phyloP scores from a whole-genome alignment of 2,888 invertebrate genomes.

The Aspidapion aeneum region DNA sequence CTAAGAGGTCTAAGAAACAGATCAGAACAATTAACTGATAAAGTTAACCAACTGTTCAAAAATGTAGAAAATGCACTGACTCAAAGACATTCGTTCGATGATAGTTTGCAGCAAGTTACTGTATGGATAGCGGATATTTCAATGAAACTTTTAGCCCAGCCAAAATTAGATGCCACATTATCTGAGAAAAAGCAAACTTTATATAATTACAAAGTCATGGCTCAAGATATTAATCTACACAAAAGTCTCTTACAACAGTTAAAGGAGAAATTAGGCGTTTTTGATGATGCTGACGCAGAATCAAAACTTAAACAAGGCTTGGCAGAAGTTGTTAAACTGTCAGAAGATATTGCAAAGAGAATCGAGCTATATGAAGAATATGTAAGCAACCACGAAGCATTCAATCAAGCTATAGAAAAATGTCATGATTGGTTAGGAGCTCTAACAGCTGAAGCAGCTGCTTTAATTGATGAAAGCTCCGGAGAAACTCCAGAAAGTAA shows the following conservation, averaged over 20 bases:
- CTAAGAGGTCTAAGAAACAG: slow-evolving; percentile 74
- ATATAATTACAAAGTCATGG: slow-evolving; percentile 73
- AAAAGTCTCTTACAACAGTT: slow-evolving; percentile 81
- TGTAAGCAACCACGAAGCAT: slow-evolving; percentile 78
- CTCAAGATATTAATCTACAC: slow-evolving; percentile 84
- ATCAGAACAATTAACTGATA: slow-evolving; percentile 81
- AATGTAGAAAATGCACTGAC: slow-evolving; percentile 85
- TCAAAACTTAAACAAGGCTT: slow-evolving; percentile 71
- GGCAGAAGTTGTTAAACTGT: slow-evolving; percentile 65
- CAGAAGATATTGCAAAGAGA: slow-evolving; percentile 63
- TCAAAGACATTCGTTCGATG: slow-evolving; percentile 90
- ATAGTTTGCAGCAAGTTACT: slow-evolving; percentile 83
- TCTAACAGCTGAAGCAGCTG: slow-evolving; percentile 72
- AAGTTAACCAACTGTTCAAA: slow-evolving; percentile 80
- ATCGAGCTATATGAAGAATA: slow-evolving; percentile 66
- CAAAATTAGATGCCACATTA: slow-evolving; percentile 72
- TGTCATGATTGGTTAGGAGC: slow-evolving; percentile 79
- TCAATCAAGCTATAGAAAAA: slow-evolving; percentile 76
- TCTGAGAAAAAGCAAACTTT: slow-evolving; percentile 86
- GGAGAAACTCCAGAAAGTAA: slow-evolving; percentile 76
- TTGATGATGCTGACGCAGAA: slow-evolving; percentile 77
- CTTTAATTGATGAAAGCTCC: slow-evolving; percentile 73
- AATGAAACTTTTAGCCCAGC: slow-evolving; percentile 66
- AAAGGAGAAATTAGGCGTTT: slow-evolving; percentile 73
- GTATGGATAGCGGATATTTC: slow-evolving; percentile 83